Evolutionary conservation across 2,113 vertebrate species (phyloP).

Genomic region (Morone chrysops): DNA sequence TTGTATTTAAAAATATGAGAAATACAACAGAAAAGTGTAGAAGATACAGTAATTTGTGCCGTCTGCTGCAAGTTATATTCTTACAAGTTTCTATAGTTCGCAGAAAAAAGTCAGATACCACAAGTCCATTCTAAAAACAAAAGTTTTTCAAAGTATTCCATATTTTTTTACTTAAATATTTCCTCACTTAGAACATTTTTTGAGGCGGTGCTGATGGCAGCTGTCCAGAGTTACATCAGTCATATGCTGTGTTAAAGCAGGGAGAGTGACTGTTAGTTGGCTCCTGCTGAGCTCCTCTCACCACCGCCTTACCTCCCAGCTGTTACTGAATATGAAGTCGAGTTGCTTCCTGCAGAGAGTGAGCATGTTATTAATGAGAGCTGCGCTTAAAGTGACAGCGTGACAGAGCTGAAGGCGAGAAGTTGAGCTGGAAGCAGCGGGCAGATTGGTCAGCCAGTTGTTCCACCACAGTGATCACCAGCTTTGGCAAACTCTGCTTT

Average conservation of each 20-base stretch:
- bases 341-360: conserved; percentile 71
- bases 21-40: not conserved
- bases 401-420: conserved; percentile 50
- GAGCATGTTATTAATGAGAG: conserved; percentile 82
- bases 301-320: conserved; percentile 77
- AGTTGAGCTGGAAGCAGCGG: conserved; percentile 51
- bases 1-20: not conserved
- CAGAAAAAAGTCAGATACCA: not conserved
- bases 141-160: not conserved
- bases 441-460: conserved; percentile 62
- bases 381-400: conserved; percentile 75
- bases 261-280: conserved; percentile 69
- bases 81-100: not conserved
- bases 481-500: conserved; percentile 31
- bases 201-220: conserved; percentile 30
- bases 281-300: conserved; percentile 71
- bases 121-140: not conserved
- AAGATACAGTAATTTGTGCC: not conserved
- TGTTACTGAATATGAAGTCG: conserved; percentile 72
- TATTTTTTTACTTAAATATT: not conserved
- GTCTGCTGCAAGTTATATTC: not conserved
- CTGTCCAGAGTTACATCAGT: conserved; percentile 63
- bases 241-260: conserved; percentile 53
- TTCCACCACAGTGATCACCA: conserved; percentile 42
- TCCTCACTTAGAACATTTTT: not conserved